Base-by-base conservation (phyloP, 2,888 invertebrate genomes). In the Seira musarum region DNA sequence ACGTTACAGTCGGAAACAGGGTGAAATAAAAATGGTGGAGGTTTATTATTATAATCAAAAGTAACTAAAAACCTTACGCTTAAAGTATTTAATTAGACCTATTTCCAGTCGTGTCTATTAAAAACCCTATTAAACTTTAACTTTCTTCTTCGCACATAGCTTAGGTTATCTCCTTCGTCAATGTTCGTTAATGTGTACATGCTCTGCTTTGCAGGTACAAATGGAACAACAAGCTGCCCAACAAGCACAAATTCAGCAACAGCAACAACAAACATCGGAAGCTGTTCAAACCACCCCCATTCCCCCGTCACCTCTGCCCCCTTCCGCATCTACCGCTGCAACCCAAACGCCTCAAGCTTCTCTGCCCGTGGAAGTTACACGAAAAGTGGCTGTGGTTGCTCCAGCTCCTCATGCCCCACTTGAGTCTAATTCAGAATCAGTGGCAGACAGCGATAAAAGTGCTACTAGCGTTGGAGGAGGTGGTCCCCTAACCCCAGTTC, bases 401-500 rank as follows among this genome's bases (percentile, higher is more conserved):
- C 82, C 82, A 10, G n/a, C n/a, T n/a, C n/a, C n/a, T n/a, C 57
- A 74, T n/a, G 60, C 82, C 1, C 25, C 49, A 15, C 3, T 71
- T n/a, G 35, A 46, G 24, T 22, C 66, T 3, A 57, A 24, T 25
- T 1, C 19, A 13, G 82, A 82, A 2, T 15, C 21, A 30, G 25
- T 66, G 0, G 67, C 53, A 13, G 82, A 79, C 1, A 60, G 25
- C 3, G 80, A 78, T 63, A 63, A 64, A 30, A 24, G 60, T 15
- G 6, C 40, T 40, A n/a, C n/a, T n/a, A n/a, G n/a, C n/a, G 65
- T 76, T n/a, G 80, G 77, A 35, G 67, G 69, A 2, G 82, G 82
- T 13, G 84, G 84, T n/a, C 85, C 86, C 6, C 64, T 85, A 0
- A 86, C 86, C 24, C 85, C 85, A 15, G 24, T 83, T 22, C 79